Evolutionary conservation across 2,888 invertebrate genomes (phyloP).

Genomic region (Glomeris marginata): DNA sequence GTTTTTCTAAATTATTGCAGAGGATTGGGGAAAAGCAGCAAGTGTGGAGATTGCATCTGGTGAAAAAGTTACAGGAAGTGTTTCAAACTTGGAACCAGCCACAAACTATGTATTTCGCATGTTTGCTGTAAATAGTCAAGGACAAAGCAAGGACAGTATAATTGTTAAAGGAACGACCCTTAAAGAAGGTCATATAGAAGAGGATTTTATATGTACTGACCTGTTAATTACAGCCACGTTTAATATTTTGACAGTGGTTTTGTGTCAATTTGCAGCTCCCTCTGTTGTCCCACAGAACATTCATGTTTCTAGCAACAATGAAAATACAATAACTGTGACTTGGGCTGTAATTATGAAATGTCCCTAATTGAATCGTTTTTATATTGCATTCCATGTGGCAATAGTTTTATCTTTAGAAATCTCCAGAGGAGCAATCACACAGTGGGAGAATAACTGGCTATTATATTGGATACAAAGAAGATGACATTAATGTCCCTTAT

Average conservation of each 20-base stretch:
- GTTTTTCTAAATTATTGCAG: not conserved
- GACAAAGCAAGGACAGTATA: constrained; percentile 77
- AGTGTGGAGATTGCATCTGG: constrained; percentile 12
- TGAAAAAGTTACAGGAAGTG: constrained; percentile 10
- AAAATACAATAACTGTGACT: constrained; percentile 25
- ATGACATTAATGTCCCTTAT: constrained; percentile 14
- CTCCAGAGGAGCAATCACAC: constrained; percentile 1
- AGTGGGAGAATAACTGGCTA: constrained; percentile 16
- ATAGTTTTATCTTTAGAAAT: constrained; percentile 1
- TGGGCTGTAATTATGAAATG: constrained; percentile 26
- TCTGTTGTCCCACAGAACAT: not conserved
- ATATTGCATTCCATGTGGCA: not conserved
- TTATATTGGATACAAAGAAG: constrained; percentile 17
- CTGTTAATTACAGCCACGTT: not conserved
- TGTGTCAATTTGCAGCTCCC: not conserved
- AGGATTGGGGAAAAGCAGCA: constrained; percentile 6
- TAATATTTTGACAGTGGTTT: not conserved
- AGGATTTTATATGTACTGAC: not conserved
- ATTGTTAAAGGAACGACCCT: constrained; percentile 88
- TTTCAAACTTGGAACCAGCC: constrained; percentile 59
- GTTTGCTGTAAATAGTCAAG: constrained; percentile 84
- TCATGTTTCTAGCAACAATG: constrained; percentile 19
- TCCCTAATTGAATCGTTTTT: not conserved
- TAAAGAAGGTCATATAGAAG: constrained; percentile 50
- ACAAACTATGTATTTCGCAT: constrained; percentile 86